These are phyloP conservation scores for Lacerta viridis DNA, from an alignment of 2,797 vertebrate genomes.

Conservation along the genomic window DNA sequence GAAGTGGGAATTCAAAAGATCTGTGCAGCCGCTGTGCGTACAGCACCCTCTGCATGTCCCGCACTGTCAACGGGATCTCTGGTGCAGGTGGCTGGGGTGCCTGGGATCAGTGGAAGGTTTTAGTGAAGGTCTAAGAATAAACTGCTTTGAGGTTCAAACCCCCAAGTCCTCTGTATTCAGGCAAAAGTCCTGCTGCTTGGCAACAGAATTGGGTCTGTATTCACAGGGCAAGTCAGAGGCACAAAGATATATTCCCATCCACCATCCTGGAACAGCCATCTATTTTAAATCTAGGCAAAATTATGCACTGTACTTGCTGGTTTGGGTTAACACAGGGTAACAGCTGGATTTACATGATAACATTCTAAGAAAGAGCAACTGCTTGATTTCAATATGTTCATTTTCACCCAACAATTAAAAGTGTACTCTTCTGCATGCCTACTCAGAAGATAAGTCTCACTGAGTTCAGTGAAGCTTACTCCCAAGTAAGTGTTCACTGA, in stretches of 20 bases:
- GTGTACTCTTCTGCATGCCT: neutral
- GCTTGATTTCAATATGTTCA: conserved; percentile 53
- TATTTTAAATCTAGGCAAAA: conserved; percentile 5
- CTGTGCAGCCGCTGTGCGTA: neutral
- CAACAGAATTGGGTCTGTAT: neutral
- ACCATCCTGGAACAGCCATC: neutral
- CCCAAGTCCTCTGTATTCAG: neutral
- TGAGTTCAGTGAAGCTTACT: neutral
- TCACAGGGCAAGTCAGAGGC: conserved; percentile 21
- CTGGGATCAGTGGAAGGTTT: neutral
- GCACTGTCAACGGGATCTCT: neutral
- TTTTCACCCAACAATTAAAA: conserved; percentile 65
- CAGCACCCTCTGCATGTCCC: neutral
- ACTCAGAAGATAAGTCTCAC: neutral
- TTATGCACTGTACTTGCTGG: neutral
- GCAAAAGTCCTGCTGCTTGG: neutral
- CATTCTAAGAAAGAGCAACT: neutral
- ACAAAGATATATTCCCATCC: conserved; percentile 44
- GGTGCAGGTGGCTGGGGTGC: no score
- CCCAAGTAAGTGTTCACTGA: neutral
- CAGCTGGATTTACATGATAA: neutral
- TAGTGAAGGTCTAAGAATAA: neutral
- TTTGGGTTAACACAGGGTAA: conserved; percentile 28
- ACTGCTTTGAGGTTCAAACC: neutral
- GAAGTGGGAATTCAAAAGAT: neutral